Base-by-base conservation (phyloP, 2,888 invertebrate species). In the Torymus aiolomorphi region DNA sequence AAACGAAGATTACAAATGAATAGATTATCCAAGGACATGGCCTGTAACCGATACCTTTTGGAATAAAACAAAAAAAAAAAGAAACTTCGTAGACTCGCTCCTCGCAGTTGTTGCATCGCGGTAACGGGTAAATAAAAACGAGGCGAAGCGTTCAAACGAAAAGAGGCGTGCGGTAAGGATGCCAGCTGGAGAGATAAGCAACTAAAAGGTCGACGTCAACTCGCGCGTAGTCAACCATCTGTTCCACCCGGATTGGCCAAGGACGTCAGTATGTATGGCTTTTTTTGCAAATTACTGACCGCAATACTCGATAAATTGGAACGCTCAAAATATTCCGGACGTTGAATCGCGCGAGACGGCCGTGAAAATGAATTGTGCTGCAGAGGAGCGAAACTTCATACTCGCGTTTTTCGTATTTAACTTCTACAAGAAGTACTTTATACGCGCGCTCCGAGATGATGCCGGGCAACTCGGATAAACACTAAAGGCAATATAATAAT, bases 221-320 rank as follows among this genome's bases (percentile, higher is more conserved):
- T 31, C 4, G 31, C 2, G 31, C 31, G 31, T 5, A 31, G 3
- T 31, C 31, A 31, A 31, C 2, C 31, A 31, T 31, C 31, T 31
- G 3, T 42, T 42, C 42, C 42, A 1, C 42, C 8, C 8, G 42
- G 42, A 42, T 42, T 42, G 8, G 42, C 42, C 0, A 42, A 42
- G 8, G 1, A 1, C 8, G 42, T 8, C 42, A 10, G 42, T 42
- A 4, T 61, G n/a, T 20, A 61, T 20, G 31, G 4, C 31, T 31
- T 5, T 61, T 61, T 61, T 5, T 20, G 65, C 16, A 16, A 16
- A 20, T 20, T 18, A 12, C 10, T 49, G 70, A 42, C 42, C 10
- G 70, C 49, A 8, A 57, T 70, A 70, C n/a, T n/a, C n/a, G n/a
- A n/a, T n/a, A 70, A 70, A 57, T 49, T 57, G 70, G 57, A 70